Evolutionary conservation across 2,113 vertebrate species (phyloP), one percentile per base, ranked within the genome.

Genomic region (Cisticola juncidis): DNA sequence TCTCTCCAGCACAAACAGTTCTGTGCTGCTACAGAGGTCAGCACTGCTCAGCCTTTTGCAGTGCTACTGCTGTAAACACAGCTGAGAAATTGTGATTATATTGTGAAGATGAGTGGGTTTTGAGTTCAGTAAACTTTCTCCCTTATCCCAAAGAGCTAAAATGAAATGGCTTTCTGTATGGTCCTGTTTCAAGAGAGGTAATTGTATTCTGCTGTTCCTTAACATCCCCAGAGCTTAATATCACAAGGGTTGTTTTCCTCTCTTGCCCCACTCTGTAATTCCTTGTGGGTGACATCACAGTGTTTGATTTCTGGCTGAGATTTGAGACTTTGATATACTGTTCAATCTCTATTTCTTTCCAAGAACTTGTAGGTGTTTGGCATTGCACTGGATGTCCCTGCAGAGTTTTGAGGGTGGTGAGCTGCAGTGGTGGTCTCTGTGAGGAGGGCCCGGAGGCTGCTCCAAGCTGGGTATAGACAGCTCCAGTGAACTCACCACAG

Each of bases 1-100:
- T 87, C 45, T 86, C 53, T 79, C 40, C 47, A 45, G 60, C 69
- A 86, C 65, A 73, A 68, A 47, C 50, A 35, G 48, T 65, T 85
- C 79, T 45, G 25, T 86, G 66, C 64, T 90, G 72, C 48, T 33
- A 7, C 50, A 12, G 81, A 91, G 91, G 81, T 91, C 90, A 92
- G 56, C 14, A 6, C 47, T 64, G 56, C 69, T 81, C 44, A 38
- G 72, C 69, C 64, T 93, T 83, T 54, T 86, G 57, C 64, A 66
- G 50, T 47, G 76, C 80, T 47, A 7, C 33, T 86, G 50, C 84
- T 73, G 29, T 73, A 69, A 94, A 40, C 0, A 16, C 29, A 22
- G 26, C 57, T 72, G 84, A 92, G 81, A 80, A 81, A 79, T 68
- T 0, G 3, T 44, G 18, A 23, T 91, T 94, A 65, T 72, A 65